These are phyloP conservation scores for Contarinia nasturtii DNA, from an alignment of 1,140 invertebrate genomes.

Conservation along the genomic window DNA sequence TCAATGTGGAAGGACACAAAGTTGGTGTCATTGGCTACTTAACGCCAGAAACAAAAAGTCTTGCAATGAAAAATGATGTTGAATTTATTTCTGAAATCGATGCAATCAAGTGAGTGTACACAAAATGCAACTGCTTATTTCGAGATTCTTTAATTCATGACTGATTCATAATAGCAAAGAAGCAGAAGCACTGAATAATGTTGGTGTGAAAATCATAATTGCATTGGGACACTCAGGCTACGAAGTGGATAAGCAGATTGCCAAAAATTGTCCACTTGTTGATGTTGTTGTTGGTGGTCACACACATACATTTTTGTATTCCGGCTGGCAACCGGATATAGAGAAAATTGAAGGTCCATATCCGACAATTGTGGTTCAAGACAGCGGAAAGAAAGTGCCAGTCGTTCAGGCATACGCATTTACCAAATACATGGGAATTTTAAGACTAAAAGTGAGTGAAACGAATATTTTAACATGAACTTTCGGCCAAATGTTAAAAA, in stretches of 20 bases:
- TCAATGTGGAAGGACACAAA: constrained; percentile 37
- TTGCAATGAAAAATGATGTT: constrained; percentile 40
- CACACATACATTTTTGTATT: constrained; percentile 66
- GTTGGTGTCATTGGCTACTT: constrained; percentile 80
- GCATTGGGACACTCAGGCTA: constrained; percentile 80
- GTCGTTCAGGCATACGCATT: constrained; percentile 77
- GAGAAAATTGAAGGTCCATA: constrained; percentile 49
- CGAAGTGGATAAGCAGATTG: constrained; percentile 55
- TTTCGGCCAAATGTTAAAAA: too few relatives aligned
- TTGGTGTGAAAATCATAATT: constrained; percentile 66
- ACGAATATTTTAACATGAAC: too few relatives aligned
- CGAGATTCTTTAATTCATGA: background rate
- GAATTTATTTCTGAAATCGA: constrained; percentile 55
- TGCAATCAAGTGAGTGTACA: constrained; percentile 30
- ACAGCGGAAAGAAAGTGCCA: constrained; percentile 43
- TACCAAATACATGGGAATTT: constrained; percentile 67
- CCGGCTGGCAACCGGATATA: constrained; percentile 35
- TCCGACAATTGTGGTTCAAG: constrained; percentile 46
- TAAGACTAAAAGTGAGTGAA: constrained; percentile 33
- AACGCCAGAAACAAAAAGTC: constrained; percentile 59
- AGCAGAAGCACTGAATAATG: constrained; percentile 35
- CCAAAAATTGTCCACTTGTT: constrained; percentile 54
- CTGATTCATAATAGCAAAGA: constrained; percentile 29
- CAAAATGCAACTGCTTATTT: background rate
- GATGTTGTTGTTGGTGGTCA: constrained; percentile 68